phyloP scores from a whole-genome alignment of 2,888 invertebrate species.

The Dilophus febrilis region DNA sequence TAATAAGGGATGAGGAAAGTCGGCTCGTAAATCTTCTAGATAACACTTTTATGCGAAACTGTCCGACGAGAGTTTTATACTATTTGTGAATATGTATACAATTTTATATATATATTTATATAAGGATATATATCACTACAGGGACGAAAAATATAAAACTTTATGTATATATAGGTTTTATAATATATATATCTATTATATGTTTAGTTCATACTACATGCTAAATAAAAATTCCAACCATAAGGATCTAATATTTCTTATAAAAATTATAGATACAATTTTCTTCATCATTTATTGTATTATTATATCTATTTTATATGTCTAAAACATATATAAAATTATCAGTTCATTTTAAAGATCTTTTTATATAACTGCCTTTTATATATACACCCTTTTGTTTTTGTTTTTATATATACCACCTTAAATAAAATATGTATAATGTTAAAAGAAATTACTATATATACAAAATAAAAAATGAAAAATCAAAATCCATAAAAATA shows the following conservation, averaged over 20 bases:
- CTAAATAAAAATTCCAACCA: too few relatives aligned
- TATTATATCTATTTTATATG: too few relatives aligned
- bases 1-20: slow-evolving; percentile 31
- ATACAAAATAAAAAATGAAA: too few relatives aligned
- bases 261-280: too few relatives aligned
- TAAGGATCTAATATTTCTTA: too few relatives aligned
- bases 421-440: too few relatives aligned
- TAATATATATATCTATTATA: too few relatives aligned
- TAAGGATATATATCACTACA: background rate
- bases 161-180: background rate
- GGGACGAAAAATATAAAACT: background rate
- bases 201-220: too few relatives aligned
- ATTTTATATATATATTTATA: too few relatives aligned
- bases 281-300: too few relatives aligned
- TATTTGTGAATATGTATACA: background rate
- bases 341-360: background rate
- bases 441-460: too few relatives aligned
- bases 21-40: slow-evolving; percentile 33
- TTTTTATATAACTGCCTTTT: background rate
- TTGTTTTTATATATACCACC: background rate
- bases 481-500: too few relatives aligned
- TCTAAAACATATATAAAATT: background rate
- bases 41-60: slow-evolving; percentile 34
- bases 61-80: slow-evolving; percentile 17
- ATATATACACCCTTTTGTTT: background rate